Evolutionary conservation across 1,140 invertebrate genomes (phyloP).

Genomic region (Drosophila kikkawai): DNA sequence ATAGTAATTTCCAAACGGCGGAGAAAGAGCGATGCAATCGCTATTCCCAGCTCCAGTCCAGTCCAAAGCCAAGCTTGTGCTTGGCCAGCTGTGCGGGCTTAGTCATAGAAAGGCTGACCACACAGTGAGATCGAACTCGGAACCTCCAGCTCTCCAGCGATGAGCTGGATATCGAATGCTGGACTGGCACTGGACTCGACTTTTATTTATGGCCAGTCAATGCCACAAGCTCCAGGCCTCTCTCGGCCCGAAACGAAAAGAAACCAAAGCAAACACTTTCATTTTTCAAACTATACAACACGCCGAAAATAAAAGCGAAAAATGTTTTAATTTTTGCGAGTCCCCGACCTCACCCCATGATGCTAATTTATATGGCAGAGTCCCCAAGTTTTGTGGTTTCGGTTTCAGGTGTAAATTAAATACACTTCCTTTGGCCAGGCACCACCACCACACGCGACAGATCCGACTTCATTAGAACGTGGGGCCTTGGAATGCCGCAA

Average conservation of each 20-base stretch:
- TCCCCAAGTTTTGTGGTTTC: constrained; percentile 53
- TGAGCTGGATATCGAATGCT: constrained; percentile 66
- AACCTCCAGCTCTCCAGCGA: constrained; percentile 27
- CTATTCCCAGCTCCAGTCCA: constrained; percentile 35
- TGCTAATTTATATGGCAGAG: constrained; percentile 79
- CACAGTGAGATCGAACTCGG: constrained; percentile 59
- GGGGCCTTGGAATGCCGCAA: constrained; percentile 61
- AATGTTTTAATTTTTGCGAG: constrained; percentile 62
- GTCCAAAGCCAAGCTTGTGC: constrained; percentile 5
- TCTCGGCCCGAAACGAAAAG: constrained; percentile 40
- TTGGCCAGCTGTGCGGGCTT: constrained; percentile 74
- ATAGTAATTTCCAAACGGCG: constrained; percentile 81
- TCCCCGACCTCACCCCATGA: constrained; percentile 74
- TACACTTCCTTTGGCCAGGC: constrained; percentile 52
- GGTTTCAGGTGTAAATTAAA: constrained; percentile 84
- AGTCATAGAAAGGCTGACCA: constrained; percentile 82
- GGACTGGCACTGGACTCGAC: constrained; percentile 21
- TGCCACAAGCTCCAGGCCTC: constrained; percentile 72
- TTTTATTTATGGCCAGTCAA: constrained; percentile 76
- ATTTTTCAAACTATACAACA: constrained; percentile 59
- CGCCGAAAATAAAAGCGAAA: constrained; percentile 52
- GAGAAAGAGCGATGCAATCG: constrained; percentile 81
- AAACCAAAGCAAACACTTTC: constrained; percentile 78
- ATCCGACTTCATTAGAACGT: constrained; percentile 69
- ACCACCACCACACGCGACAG: constrained; percentile 62